A percentile compares a stretch with the other conserved stretches of the same genome.
phyloP scores from a whole-genome alignment of 1,140 invertebrate genomes.

The Arion vulgaris region DNA sequence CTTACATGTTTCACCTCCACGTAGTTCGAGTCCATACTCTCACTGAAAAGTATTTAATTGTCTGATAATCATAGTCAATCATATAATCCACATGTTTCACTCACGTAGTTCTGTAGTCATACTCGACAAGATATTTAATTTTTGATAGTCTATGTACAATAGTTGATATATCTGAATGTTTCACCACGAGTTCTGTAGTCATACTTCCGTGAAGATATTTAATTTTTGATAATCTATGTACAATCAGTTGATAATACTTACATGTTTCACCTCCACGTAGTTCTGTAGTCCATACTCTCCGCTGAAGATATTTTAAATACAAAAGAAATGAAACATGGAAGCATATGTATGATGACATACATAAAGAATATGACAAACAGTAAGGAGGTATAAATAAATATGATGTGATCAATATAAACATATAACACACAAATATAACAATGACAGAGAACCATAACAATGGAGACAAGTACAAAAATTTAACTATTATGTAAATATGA shows the following conservation, averaged over 20 bases:
- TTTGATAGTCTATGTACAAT: no score
- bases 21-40: slow-evolving; percentile 91
- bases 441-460: no score
- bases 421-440: no score
- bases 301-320: slow-evolving; percentile 71
- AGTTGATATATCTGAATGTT: slow-evolving; percentile 82
- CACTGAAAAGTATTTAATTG: slow-evolving; percentile 78
- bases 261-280: slow-evolving; percentile 94
- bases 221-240: no score
- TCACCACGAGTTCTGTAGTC: slow-evolving; percentile 90
- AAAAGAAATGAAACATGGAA: no score
- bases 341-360: no score
- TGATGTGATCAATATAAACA: no score
- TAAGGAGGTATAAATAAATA: no score
- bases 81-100: slow-evolving; percentile 95
- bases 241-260: slow-evolving; percentile 77
- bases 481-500: no score
- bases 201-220: slow-evolving; percentile 82
- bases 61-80: no score
- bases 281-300: slow-evolving; percentile 89
- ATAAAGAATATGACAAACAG: no score
- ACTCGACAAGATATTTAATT: slow-evolving; percentile 82
- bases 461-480: no score
- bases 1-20: slow-evolving; percentile 93
- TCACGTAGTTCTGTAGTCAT: slow-evolving; percentile 88